phyloP scores from a whole-genome alignment of 1,140 invertebrate species.

The Drosophila punjabiensis region DNA sequence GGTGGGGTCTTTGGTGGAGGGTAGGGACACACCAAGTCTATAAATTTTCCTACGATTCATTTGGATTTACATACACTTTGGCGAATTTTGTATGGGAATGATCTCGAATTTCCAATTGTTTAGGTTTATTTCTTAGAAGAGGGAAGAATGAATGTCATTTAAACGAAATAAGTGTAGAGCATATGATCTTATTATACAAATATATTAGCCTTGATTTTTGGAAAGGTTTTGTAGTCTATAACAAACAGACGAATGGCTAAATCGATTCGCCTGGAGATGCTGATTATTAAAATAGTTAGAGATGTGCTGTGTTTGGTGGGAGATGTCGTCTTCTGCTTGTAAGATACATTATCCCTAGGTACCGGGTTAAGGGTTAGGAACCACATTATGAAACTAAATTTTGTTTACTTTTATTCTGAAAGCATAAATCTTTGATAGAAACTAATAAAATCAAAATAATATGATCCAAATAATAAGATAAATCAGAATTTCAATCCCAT shows the following conservation, averaged over 20 bases:
- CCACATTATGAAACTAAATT: not conserved
- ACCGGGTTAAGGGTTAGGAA: too few relatives aligned
- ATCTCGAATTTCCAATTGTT: not conserved
- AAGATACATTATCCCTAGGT: not conserved
- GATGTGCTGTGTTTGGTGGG: too few relatives aligned
- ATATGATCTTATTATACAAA: too few relatives aligned
- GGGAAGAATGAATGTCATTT: not conserved
- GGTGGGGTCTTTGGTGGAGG: not conserved
- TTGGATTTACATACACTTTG: not conserved
- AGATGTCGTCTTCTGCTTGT: not conserved
- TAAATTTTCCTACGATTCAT: constrained; percentile 7
- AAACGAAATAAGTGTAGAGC: not conserved
- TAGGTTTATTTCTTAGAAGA: not conserved
- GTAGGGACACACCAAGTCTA: not conserved
- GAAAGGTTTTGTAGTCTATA: not conserved
- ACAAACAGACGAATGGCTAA: not conserved
- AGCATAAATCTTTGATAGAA: not conserved
- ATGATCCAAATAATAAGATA: not conserved
- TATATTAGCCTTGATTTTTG: not conserved
- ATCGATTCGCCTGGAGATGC: not conserved
- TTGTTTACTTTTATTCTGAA: not conserved
- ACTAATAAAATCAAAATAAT: not conserved
- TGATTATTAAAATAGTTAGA: not conserved
- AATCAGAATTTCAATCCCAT: not conserved
- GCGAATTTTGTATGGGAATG: not conserved